Evolutionary conservation across 1,140 invertebrate genomes (phyloP).

Genomic region (Portunus trituberculatus): DNA sequence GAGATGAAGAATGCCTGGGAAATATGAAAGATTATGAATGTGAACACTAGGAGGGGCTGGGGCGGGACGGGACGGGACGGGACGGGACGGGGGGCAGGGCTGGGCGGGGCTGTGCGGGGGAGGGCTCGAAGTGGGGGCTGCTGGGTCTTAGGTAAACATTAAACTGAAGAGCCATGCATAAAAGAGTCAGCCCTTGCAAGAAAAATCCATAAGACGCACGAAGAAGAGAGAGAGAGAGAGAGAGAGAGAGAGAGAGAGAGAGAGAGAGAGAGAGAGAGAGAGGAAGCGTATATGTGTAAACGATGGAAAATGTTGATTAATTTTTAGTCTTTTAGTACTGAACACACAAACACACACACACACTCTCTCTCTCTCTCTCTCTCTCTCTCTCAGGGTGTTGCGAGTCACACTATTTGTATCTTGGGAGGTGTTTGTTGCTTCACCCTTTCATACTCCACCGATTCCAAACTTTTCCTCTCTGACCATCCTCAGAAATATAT

Average conservation of each 20-base stretch:
- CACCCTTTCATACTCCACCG: background rate
- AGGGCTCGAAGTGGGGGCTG: background rate
- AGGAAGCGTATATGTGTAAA: background rate
- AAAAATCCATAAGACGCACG: background rate
- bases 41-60: too few relatives aligned
- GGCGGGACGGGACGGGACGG: too few relatives aligned
- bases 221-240: background rate
- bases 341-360: background rate
- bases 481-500: background rate
- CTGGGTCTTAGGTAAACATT: background rate
- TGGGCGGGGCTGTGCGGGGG: background rate
- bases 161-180: background rate
- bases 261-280: slow-evolving; percentile 33
- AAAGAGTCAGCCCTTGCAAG: background rate
- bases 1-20: background rate
- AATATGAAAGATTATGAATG: background rate
- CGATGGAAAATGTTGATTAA: background rate
- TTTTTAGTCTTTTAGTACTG: background rate
- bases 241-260: background rate
- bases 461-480: background rate
- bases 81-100: background rate
- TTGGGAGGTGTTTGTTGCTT: background rate
- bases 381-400: background rate
- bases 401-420: background rate
- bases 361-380: slow-evolving; percentile 17